phyloP scores from a whole-genome alignment of 2,113 vertebrate genomes.

The Bubo bubo region DNA sequence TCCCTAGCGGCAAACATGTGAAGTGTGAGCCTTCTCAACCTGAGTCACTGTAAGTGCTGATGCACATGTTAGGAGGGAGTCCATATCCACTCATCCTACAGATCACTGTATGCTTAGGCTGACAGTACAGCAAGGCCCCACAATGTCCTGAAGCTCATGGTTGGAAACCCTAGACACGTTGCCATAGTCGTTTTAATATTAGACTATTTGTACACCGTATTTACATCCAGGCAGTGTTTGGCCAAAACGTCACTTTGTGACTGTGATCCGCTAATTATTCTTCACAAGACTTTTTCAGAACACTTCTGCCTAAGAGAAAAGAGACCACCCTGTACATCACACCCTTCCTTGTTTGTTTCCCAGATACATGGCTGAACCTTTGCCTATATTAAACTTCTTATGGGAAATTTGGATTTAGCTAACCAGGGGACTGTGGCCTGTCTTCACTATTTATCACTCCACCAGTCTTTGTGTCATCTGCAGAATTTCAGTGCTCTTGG shows the following conservation, averaged over 20 bases:
- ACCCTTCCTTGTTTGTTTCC: background rate
- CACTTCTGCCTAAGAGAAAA: background rate
- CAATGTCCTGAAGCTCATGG: background rate
- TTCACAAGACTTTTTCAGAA: background rate
- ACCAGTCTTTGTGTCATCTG: background rate
- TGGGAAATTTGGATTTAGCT: background rate
- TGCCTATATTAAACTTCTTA: background rate
- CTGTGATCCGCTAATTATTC: background rate
- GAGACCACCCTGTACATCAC: too few species aligned
- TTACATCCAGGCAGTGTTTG: background rate
- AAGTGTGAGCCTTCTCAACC: background rate
- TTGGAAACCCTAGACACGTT: background rate
- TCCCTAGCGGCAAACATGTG: background rate
- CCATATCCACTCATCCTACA: background rate
- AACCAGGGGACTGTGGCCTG: background rate
- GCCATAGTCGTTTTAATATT: background rate
- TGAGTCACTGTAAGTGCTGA: background rate
- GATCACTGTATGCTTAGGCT: background rate
- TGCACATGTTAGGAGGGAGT: background rate
- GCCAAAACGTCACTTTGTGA: background rate
- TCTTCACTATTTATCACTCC: background rate
- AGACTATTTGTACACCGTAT: background rate
- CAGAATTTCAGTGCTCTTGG: background rate
- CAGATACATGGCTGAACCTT: background rate
- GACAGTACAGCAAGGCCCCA: background rate